Evolutionary conservation across 2,888 invertebrate species (phyloP).

Genomic region (Calameuta idolon): DNA sequence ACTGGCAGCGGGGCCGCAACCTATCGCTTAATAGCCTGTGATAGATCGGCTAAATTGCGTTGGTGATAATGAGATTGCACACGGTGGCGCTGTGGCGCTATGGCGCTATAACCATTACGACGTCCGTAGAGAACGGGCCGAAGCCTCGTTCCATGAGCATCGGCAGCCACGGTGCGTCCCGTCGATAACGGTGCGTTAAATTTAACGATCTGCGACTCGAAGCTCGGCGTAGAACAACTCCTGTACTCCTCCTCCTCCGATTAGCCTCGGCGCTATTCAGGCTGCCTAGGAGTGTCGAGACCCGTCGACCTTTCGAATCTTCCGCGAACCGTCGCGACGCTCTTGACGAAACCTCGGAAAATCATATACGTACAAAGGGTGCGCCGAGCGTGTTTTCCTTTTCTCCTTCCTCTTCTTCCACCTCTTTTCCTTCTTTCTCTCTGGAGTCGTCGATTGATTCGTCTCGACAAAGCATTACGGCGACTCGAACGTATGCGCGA

Average conservation of each 20-base stretch:
- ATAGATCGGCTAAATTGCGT: slow-evolving; percentile 68
- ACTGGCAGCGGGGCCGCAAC: slow-evolving; percentile 33
- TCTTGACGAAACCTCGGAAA: background rate
- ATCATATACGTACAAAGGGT: background rate
- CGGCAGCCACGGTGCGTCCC: slow-evolving; percentile 6
- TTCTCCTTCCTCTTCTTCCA: no score
- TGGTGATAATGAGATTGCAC: slow-evolving; percentile 67
- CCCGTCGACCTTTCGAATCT: no score
- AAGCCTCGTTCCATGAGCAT: slow-evolving; percentile 30
- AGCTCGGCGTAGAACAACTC: no score
- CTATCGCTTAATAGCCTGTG: slow-evolving; percentile 66
- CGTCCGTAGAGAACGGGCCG: slow-evolving; percentile 46
- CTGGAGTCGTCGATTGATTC: slow-evolving; percentile 37
- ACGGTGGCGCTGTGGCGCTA: slow-evolving; percentile 56
- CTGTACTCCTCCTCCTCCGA: no score
- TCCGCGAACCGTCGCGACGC: no score
- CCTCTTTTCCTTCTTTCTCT: background rate
- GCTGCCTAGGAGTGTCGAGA: no score
- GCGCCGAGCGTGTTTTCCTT: background rate
- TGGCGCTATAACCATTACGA: slow-evolving; percentile 64
- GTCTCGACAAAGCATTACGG: slow-evolving; percentile 25
- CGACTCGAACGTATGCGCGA: slow-evolving; percentile 37
- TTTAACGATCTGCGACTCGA: slow-evolving; percentile 9
- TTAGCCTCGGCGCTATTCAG: no score
- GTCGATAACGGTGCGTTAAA: slow-evolving; percentile 20